Conservation (phyloP, 2,113 vertebrate species). For the Hypomesus transpacificus region DNA sequence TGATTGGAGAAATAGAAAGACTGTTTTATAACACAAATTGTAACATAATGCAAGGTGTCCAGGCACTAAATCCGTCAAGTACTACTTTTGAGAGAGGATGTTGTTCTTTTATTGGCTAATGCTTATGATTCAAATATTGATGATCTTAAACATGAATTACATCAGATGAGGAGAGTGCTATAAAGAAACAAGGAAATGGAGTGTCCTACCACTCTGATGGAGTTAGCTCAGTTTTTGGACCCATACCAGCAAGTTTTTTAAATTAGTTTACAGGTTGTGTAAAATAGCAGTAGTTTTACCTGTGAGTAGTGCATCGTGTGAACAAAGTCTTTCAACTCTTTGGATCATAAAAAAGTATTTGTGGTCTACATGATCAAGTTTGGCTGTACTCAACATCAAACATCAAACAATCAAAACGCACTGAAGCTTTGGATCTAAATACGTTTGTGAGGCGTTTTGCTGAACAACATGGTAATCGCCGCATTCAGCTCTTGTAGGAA, state of each 20-base stretch:
- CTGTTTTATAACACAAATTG: conserved; percentile 24
- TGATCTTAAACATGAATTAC: conserved; percentile 23
- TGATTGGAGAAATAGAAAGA: conserved; percentile 25
- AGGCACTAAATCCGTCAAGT: conserved; percentile 23
- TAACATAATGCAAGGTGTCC: conserved; percentile 25
- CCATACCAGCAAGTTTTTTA: not conserved
- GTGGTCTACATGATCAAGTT: not conserved
- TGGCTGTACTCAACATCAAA: not conserved
- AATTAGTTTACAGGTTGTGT: not conserved
- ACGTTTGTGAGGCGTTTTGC: not conserved
- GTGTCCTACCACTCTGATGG: conserved; percentile 17
- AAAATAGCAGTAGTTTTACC: not conserved
- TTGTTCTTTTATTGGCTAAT: conserved; percentile 11
- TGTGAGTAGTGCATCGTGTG: not conserved
- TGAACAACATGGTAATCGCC: not conserved
- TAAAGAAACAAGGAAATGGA: conserved; percentile 17
- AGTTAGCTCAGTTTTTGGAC: not conserved
- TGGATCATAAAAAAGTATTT: not conserved
- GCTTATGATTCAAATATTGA: conserved; percentile 29
- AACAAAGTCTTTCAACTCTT: not conserved
- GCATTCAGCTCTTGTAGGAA: not conserved
- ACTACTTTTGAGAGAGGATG: conserved; percentile 16
- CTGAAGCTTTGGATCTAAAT: not conserved
- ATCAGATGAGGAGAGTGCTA: conserved; percentile 20
- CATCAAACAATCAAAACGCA: not conserved